Evolutionary conservation across 2,888 invertebrate genomes (phyloP).

Genomic region (Andrena dorsata): DNA sequence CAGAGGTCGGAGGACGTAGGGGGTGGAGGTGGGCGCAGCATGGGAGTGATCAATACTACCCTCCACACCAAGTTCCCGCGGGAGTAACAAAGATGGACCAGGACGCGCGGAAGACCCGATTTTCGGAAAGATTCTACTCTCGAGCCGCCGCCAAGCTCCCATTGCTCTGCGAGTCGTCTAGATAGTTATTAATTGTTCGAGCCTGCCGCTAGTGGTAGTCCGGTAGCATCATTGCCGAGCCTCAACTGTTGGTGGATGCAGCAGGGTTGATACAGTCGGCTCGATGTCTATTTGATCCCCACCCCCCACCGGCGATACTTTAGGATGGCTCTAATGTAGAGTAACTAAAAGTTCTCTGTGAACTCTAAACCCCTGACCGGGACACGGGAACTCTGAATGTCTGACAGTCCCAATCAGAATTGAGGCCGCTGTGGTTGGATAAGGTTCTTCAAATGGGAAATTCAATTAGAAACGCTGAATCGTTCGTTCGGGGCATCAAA

Average conservation of each 20-base stretch:
- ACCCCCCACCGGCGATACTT: background rate
- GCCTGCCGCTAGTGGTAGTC: too few species aligned
- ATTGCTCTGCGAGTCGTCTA: background rate
- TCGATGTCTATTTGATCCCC: too few species aligned
- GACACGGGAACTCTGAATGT: too few species aligned
- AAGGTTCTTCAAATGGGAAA: too few species aligned
- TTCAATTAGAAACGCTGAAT: too few species aligned
- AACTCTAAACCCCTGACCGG: background rate
- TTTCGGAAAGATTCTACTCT: conserved; percentile 60
- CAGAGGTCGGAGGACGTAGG: conserved; percentile 67
- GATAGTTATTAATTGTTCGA: background rate
- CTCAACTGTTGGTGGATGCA: too few species aligned
- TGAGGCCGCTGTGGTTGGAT: too few species aligned
- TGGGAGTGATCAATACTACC: conserved; percentile 84
- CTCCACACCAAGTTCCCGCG: conserved; percentile 78
- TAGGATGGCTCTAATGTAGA: background rate
- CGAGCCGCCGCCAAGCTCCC: background rate
- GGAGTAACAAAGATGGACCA: conserved; percentile 78
- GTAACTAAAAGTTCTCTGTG: background rate
- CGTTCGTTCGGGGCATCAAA: too few species aligned
- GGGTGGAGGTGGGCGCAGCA: conserved; percentile 79
- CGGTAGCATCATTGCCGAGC: too few species aligned
- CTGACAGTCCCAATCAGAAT: too few species aligned
- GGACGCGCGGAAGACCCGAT: conserved; percentile 67
- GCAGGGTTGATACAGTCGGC: too few species aligned